Evolutionary conservation across 2,797 vertebrate genomes (phyloP).

Genomic region (Pseudochirops corinnae): DNA sequence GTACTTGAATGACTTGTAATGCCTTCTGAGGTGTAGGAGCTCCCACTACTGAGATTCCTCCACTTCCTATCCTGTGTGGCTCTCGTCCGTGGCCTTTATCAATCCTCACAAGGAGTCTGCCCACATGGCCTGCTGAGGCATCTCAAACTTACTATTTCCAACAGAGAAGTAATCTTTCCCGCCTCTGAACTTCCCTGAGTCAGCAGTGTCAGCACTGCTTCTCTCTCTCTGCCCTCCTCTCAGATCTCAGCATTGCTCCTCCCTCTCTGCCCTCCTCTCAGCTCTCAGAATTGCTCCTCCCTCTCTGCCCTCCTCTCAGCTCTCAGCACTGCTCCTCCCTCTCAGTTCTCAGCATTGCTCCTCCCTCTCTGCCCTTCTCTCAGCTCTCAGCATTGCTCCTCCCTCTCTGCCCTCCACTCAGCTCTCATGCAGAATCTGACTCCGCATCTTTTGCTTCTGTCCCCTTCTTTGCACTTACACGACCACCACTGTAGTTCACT

Average conservation of each 20-base stretch:
- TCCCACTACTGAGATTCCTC: not conserved
- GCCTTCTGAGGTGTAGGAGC: not conserved
- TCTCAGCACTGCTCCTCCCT: not conserved
- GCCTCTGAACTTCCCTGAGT: not conserved
- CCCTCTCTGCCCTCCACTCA: too few relatives aligned
- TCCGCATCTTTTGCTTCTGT: not conserved
- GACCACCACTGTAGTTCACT: not conserved
- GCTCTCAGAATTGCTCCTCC: not conserved
- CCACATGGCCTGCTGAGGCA: not conserved
- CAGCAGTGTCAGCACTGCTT: not conserved
- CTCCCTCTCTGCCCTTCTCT: too few relatives aligned
- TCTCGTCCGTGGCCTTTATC: not conserved
- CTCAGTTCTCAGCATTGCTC: not conserved
- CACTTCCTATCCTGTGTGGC: not conserved
- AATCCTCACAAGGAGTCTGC: not conserved
- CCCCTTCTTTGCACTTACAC: not conserved
- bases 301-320: not conserved
- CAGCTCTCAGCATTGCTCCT: too few relatives aligned
- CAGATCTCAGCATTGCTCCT: not conserved
- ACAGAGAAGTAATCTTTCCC: not conserved
- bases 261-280: not conserved
- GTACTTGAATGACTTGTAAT: not conserved
- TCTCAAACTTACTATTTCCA: not conserved
- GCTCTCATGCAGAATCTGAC: not conserved
- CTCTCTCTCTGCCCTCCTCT: not conserved